Evolutionary conservation across 2,888 invertebrate genomes (phyloP).

Genomic region (Caenorhabditis sp.): DNA sequence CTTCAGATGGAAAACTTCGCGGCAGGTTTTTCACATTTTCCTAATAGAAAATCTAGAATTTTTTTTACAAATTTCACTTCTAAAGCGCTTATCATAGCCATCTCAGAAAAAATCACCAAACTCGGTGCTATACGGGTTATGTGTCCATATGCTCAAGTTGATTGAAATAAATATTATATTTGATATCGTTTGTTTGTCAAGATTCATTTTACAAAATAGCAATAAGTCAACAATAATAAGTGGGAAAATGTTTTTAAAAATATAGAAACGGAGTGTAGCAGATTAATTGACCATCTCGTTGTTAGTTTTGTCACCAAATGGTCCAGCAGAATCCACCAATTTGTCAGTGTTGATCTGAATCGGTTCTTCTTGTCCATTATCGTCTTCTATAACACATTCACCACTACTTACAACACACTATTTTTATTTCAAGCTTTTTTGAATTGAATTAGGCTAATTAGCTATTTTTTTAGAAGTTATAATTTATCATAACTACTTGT

Average conservation of each 20-base stretch:
- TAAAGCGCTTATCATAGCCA: not conserved
- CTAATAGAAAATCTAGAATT: not conserved
- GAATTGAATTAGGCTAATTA: not conserved
- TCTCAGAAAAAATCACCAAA: not conserved
- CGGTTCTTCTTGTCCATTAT: not conserved
- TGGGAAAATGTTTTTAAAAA: too few species aligned
- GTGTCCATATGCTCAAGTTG: not conserved
- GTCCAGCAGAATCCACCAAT: constrained; percentile 9
- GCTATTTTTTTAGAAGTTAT: not conserved
- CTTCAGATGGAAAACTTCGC: not conserved
- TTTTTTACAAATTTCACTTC: constrained; percentile 1
- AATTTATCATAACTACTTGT: too few species aligned
- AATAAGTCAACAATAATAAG: not conserved
- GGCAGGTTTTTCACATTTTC: constrained; percentile 9
- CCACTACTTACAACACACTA: not conserved
- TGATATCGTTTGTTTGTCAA: not conserved
- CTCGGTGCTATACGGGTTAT: not conserved
- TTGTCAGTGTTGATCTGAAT: constrained; percentile 29
- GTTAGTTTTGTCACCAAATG: constrained; percentile 36
- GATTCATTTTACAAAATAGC: not conserved
- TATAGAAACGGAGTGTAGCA: too few species aligned
- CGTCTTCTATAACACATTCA: constrained; percentile 20
- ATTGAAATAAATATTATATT: not conserved
- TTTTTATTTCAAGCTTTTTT: too few species aligned
- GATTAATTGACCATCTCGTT: constrained; percentile 25